Conservation (phyloP, 2,113 vertebrate genomes). For the Burhinus bistriatus region DNA sequence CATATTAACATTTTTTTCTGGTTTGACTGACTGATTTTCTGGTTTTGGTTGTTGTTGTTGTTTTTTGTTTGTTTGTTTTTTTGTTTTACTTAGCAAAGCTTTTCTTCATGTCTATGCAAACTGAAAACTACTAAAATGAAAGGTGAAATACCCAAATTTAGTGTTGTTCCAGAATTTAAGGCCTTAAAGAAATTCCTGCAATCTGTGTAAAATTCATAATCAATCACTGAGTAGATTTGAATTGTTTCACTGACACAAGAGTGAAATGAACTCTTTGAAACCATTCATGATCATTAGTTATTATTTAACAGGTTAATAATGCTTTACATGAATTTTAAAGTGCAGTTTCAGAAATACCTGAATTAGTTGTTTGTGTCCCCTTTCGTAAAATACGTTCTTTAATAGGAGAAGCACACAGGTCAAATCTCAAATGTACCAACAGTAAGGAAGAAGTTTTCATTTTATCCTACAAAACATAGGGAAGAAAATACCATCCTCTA, state of each 20-base stretch:
- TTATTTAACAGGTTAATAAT: not conserved
- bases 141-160: not conserved
- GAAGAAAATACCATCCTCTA: not conserved
- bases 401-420: not conserved
- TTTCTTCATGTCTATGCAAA: not conserved
- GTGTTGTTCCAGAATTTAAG: not conserved
- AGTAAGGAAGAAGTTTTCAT: not conserved
- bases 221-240: not conserved
- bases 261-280: not conserved
- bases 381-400: not conserved
- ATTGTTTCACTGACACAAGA: not conserved
- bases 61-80: not conserved
- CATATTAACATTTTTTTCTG: rapidly evolving
- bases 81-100: not conserved
- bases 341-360: not conserved
- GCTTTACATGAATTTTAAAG: not conserved
- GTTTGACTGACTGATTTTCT: not conserved
- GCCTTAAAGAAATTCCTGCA: not conserved
- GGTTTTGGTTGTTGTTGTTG: too few relatives aligned
- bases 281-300: rapidly evolving
- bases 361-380: rapidly evolving
- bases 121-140: not conserved
- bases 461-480: not conserved
- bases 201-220: not conserved
- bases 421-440: not conserved